These are phyloP conservation scores for Pelmatolapia mariae DNA, from an alignment of 2,113 vertebrate genomes.

Conservation along the genomic window DNA sequence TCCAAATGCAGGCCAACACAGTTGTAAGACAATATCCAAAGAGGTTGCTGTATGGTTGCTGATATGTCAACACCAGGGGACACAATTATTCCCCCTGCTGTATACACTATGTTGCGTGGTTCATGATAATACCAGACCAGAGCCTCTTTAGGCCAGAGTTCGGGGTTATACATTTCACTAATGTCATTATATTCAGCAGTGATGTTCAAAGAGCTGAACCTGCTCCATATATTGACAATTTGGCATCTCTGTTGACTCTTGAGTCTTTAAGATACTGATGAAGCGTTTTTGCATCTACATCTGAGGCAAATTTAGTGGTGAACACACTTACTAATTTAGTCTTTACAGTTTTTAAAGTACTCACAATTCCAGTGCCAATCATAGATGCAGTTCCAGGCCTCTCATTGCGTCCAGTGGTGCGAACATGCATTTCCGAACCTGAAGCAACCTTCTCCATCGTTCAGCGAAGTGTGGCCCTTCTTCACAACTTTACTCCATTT, in stretches of 20 bases:
- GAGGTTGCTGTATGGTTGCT: neutral
- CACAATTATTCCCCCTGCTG: neutral
- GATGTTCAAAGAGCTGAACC: neutral
- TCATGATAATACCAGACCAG: neutral
- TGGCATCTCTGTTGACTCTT: neutral
- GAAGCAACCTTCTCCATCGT: neutral
- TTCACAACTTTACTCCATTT: neutral
- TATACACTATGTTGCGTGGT: neutral
- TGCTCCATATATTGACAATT: neutral
- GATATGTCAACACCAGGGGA: neutral
- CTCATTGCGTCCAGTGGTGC: accelerated
- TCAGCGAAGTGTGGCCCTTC: neutral
- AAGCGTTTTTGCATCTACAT: accelerated
- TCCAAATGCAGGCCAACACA: neutral
- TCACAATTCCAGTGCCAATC: neutral
- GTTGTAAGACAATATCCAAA: neutral
- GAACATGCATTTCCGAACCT: neutral
- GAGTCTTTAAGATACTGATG: neutral
- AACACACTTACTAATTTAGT: neutral
- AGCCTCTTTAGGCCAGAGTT: neutral
- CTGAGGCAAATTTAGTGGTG: neutral
- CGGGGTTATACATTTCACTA: neutral
- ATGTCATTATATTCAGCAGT: neutral
- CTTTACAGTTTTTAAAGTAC: neutral
- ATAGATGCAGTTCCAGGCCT: neutral